A percentile compares a stretch with the other conserved stretches of the same genome.
These are phyloP conservation scores for Ornithorhynchus anatinus DNA, from an alignment of 2,113 vertebrate genomes.

Conservation along the genomic window DNA sequence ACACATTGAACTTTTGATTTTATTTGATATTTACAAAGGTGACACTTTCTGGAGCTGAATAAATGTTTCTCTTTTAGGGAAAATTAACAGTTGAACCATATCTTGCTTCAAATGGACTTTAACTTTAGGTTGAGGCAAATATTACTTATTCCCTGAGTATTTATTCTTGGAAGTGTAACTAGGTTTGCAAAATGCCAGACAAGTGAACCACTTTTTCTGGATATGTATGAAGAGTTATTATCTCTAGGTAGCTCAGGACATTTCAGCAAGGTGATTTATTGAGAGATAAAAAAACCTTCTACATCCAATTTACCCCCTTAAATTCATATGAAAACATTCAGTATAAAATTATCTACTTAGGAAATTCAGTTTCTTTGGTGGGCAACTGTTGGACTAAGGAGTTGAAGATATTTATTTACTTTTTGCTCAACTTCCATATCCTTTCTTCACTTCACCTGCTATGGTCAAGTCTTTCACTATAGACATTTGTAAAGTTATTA, in stretches of 20 bases:
- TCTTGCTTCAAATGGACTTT: not conserved
- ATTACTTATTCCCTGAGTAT: slow-evolving; percentile 3
- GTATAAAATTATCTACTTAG: not conserved
- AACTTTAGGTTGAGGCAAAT: slow-evolving; percentile 8
- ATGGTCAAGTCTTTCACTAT: not conserved
- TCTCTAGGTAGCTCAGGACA: not conserved
- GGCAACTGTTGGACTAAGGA: not conserved
- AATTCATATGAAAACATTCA: not conserved
- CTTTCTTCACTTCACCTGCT: not conserved
- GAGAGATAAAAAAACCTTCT: not conserved
- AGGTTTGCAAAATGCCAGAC: slow-evolving; percentile 17
- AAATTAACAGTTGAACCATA: not conserved
- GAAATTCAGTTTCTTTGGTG: slow-evolving; percentile 24
- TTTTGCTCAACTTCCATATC: not conserved
- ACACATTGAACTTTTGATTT: not conserved
- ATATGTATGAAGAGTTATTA: not conserved
- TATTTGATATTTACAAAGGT: not conserved
- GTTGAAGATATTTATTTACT: not conserved
- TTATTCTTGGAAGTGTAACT: not conserved
- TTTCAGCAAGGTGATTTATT: slow-evolving; percentile 1
- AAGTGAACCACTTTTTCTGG: slow-evolving; percentile 8
- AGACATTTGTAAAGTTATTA: not conserved
- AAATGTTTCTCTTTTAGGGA: not conserved
- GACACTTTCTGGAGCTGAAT: not conserved
- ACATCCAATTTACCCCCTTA: not conserved